Conservation (phyloP, 2,888 invertebrate genomes). For the Ornithoptera priamus region DNA sequence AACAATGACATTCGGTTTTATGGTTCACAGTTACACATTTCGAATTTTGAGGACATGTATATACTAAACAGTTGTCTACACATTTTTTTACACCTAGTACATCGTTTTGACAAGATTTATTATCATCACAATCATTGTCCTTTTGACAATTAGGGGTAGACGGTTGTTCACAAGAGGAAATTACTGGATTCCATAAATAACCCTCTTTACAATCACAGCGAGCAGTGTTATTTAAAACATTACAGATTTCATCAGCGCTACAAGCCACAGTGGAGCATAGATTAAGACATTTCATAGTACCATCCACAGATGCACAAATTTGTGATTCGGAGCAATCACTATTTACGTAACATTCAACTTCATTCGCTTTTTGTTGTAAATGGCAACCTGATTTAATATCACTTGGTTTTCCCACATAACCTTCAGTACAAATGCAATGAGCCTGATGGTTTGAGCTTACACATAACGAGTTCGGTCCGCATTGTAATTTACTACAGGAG, state of each 20-base stretch:
- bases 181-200: slow-evolving; percentile 91
- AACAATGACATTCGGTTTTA: slow-evolving; percentile 90
- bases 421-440: slow-evolving; percentile 91
- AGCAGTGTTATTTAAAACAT: slow-evolving; percentile 84
- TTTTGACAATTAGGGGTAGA: slow-evolving; percentile 89
- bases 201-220: slow-evolving; percentile 89
- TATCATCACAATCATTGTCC: slow-evolving; percentile 85
- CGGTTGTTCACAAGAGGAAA: slow-evolving; percentile 91
- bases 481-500: slow-evolving; percentile 92
- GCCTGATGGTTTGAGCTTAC: slow-evolving; percentile 91
- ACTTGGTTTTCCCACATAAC: slow-evolving; percentile 89
- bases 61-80: slow-evolving; percentile 86
- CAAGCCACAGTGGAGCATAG: slow-evolving; percentile 91
- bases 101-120: slow-evolving; percentile 89
- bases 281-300: slow-evolving; percentile 85
- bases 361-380: slow-evolving; percentile 81
- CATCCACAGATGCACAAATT: slow-evolving; percentile 83
- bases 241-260: slow-evolving; percentile 90
- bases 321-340: slow-evolving; percentile 86
- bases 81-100: slow-evolving; percentile 92
- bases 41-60: slow-evolving; percentile 91
- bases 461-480: slow-evolving; percentile 94
- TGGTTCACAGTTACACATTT: slow-evolving; percentile 87
- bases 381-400: slow-evolving; percentile 90
- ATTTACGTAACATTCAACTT: slow-evolving; percentile 83